Percentiles rank a stretch among this genome's conserved stretches.
Conservation (phyloP, 2,888 invertebrate genomes). For the Iselma pallidipennis region DNA sequence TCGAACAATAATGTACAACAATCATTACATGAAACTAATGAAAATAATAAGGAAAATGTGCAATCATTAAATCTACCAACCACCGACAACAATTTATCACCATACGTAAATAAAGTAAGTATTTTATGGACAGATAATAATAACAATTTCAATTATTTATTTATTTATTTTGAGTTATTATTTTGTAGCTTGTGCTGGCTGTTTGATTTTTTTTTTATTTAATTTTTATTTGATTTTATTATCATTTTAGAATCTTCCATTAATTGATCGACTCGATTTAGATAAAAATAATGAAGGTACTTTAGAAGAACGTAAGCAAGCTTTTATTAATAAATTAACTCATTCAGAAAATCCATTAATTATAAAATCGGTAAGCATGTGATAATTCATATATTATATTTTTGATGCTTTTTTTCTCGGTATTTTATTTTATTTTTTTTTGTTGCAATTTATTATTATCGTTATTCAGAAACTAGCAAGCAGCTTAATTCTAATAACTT, state of each 20-base stretch:
- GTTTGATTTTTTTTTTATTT: constrained; percentile 14
- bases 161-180: constrained; percentile 1
- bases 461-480: no score
- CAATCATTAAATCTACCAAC: constrained; percentile 22
- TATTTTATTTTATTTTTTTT: not conserved
- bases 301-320: constrained; percentile 47
- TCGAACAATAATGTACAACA: constrained; percentile 38
- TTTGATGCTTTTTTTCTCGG: no score
- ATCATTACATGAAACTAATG: constrained; percentile 22
- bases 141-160: not conserved
- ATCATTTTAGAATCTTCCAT: constrained; percentile 47
- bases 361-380: constrained; percentile 53
- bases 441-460: no score
- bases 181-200: not conserved
- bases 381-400: no score
- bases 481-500: no score
- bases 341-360: constrained; percentile 46
- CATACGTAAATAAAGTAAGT: constrained; percentile 32
- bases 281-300: constrained; percentile 42
- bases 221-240: constrained; percentile 26
- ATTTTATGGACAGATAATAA: no score
- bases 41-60: constrained; percentile 37
- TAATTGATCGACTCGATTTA: constrained; percentile 50
- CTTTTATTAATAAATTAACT: constrained; percentile 46
- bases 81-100: no score